These are phyloP conservation scores for Mylabris phalerata DNA, from an alignment of 1,140 invertebrate species.

Conservation along the genomic window DNA sequence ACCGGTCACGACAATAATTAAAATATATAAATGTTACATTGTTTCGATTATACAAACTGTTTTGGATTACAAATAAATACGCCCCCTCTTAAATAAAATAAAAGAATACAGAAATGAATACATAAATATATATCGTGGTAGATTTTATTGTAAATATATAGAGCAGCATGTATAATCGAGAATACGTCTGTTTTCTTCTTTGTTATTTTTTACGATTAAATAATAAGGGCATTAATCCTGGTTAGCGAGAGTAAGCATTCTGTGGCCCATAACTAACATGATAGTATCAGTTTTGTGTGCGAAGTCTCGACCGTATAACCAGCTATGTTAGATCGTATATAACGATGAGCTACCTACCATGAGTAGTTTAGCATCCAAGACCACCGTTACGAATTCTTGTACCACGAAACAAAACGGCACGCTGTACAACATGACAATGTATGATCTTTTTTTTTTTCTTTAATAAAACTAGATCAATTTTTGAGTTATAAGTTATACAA, in stretches of 20 bases:
- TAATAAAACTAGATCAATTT: no score
- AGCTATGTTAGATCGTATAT: constrained; percentile 8
- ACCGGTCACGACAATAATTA: no score
- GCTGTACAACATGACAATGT: constrained; percentile 3
- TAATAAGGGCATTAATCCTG: constrained; percentile 35
- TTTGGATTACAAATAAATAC: not conserved
- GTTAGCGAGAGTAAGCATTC: constrained; percentile 32
- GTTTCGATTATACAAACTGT: not conserved
- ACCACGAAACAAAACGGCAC: not conserved
- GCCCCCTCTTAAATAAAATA: no score
- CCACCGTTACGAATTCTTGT: constrained; percentile 21
- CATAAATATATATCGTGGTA: no score
- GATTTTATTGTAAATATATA: constrained; percentile 6
- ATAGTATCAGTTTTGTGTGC: constrained; percentile 30
- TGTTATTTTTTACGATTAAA: constrained; percentile 25
- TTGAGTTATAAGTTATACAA: no score
- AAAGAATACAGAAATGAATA: no score
- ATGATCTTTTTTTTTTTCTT: not conserved
- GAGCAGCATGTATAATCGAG: constrained; percentile 14
- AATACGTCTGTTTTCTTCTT: constrained; percentile 15
- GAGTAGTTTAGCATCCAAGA: constrained; percentile 13
- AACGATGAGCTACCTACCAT: constrained; percentile 6
- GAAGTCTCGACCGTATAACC: constrained; percentile 10
- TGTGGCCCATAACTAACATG: constrained; percentile 35
- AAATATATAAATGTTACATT: not conserved